Evolutionary conservation across 2,113 vertebrate genomes (phyloP).

Genomic region (Cochlearius cochlearius): DNA sequence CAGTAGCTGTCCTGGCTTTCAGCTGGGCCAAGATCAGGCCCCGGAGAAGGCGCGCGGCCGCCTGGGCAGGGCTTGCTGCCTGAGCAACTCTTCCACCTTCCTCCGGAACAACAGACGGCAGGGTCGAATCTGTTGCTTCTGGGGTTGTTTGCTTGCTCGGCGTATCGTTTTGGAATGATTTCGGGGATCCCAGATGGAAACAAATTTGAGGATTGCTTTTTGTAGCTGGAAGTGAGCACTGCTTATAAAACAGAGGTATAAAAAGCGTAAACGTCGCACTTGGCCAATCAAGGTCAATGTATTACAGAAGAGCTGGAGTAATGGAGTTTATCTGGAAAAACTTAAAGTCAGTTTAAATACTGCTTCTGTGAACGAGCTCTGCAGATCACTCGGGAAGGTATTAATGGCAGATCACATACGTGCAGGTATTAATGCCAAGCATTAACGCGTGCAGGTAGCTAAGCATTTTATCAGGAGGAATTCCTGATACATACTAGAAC

Average conservation of each 20-base stretch:
- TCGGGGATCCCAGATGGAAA: neutral
- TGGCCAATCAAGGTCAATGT: neutral
- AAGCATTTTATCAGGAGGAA: neutral
- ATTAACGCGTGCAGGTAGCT: accelerated
- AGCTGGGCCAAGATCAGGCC: neutral
- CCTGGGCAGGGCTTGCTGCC: neutral
- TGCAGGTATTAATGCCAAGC: neutral
- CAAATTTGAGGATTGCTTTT: neutral
- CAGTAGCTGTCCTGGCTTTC: neutral
- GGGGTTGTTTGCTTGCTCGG: neutral
- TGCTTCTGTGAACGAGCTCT: neutral
- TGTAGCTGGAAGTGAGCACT: neutral
- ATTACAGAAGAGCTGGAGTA: neutral
- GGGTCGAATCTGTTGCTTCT: neutral
- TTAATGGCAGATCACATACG: no score
- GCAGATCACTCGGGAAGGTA: neutral
- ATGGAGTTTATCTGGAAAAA: neutral
- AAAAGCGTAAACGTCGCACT: neutral
- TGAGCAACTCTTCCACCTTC: neutral
- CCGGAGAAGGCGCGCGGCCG: neutral
- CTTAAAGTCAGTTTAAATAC: neutral
- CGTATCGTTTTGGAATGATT: neutral
- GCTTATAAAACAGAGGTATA: neutral
- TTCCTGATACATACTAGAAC: neutral
- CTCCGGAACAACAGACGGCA: neutral